These are phyloP conservation scores for Pangasius djambal DNA, from an alignment of 2,797 vertebrate species.

Conservation along the genomic window DNA sequence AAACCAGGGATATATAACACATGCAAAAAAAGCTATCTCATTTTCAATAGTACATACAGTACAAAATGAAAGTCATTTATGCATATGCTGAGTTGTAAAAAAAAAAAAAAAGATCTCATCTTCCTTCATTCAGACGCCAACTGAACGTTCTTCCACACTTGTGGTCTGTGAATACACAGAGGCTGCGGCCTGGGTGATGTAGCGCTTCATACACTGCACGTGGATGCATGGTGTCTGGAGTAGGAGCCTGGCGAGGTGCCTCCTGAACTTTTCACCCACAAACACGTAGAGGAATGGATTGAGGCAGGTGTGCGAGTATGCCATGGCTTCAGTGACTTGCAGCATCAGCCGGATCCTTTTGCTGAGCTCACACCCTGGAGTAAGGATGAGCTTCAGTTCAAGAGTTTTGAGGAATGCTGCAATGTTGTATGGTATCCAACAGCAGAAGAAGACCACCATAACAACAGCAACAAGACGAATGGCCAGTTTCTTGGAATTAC, in stretches of 20 bases:
- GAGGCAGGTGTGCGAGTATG: slow-evolving; percentile 77
- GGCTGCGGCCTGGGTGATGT: background rate
- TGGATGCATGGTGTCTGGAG: slow-evolving; percentile 63
- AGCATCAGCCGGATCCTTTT: slow-evolving; percentile 70
- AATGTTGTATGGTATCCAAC: slow-evolving; percentile 88
- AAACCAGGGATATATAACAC: background rate
- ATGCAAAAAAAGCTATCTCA: background rate
- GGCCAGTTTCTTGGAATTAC: slow-evolving; percentile 80
- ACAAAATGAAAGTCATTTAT: background rate
- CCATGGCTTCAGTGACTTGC: slow-evolving; percentile 79
- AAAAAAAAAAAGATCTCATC: background rate
- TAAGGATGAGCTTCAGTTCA: slow-evolving; percentile 58
- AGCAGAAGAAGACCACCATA: slow-evolving; percentile 83
- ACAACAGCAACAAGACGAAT: slow-evolving; percentile 83
- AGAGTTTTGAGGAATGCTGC: slow-evolving; percentile 76
- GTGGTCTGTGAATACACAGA: slow-evolving; percentile 10
- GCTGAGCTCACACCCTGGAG: slow-evolving; percentile 68
- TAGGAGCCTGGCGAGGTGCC: slow-evolving; percentile 76
- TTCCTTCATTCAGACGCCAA: background rate
- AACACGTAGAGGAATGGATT: slow-evolving; percentile 93
- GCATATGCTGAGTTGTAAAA: background rate
- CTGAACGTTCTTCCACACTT: background rate
- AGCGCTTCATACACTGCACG: slow-evolving; percentile 53
- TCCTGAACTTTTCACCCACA: slow-evolving; percentile 87
- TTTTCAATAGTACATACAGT: background rate